phyloP scores from a whole-genome alignment of 1,140 invertebrate genomes.

The Drosophila bocqueti region DNA sequence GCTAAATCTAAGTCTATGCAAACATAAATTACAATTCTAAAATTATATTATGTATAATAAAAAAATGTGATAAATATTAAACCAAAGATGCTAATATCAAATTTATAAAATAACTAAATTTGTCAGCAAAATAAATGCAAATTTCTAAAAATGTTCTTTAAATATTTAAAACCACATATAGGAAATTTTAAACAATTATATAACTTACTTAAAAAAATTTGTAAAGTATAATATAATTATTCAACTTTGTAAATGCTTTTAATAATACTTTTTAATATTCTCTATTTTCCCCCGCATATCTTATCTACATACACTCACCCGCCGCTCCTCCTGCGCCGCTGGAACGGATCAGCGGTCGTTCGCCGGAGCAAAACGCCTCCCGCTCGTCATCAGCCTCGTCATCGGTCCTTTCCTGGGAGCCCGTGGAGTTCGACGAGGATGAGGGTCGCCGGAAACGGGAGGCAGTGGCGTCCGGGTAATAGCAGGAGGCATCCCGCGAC shows the following conservation, averaged over 20 bases:
- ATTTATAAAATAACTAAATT: not conserved
- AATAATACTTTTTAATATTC: not conserved
- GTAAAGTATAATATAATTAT: not conserved
- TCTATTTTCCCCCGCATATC: not conserved
- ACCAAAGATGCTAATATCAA: not conserved
- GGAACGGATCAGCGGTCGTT: constrained; percentile 59
- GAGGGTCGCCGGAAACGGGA: constrained; percentile 21
- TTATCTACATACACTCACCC: constrained; percentile 22
- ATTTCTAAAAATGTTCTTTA: not conserved
- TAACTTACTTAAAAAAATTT: not conserved
- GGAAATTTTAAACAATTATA: not conserved
- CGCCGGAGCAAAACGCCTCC: constrained; percentile 58
- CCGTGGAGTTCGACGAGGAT: constrained; percentile 41
- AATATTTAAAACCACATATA: not conserved
- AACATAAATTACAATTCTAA: no score
- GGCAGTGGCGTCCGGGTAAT: constrained; percentile 47
- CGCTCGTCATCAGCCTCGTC: constrained; percentile 65
- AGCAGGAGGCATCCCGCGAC: constrained; percentile 69
- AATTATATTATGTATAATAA: no score
- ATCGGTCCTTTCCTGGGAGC: constrained; percentile 58
- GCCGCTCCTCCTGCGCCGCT: constrained; percentile 2
- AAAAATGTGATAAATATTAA: not conserved
- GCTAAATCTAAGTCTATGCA: no score
- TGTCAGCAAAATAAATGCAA: not conserved
- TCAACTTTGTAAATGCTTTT: not conserved